phyloP scores from a whole-genome alignment of 2,888 invertebrate genomes.

The Masnerella sp. region DNA sequence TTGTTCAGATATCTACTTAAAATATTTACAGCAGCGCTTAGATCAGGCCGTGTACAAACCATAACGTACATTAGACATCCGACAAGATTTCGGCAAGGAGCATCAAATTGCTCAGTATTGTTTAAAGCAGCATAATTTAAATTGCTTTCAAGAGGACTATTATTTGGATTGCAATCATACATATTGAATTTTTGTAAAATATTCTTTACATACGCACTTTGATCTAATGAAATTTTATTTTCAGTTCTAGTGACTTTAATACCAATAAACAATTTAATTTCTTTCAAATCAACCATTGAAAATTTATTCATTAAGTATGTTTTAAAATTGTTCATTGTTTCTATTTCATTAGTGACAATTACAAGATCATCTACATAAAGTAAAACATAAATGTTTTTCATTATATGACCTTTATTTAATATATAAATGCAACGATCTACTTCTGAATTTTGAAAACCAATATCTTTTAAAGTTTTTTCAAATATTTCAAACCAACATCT shows the following conservation, averaged over 20 bases:
- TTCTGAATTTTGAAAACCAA: slow-evolving; percentile 4
- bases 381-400: slow-evolving; percentile 45
- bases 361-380: slow-evolving; percentile 43
- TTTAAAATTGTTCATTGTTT: slow-evolving; percentile 23
- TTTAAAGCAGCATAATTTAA: slow-evolving; percentile 29
- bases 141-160: slow-evolving; percentile 9
- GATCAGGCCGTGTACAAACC: slow-evolving; percentile 26
- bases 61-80: slow-evolving; percentile 24
- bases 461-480: neutral
- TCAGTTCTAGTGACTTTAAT: slow-evolving; percentile 21
- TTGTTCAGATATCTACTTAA: slow-evolving; percentile 24
- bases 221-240: slow-evolving; percentile 29
- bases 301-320: slow-evolving; percentile 19
- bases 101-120: slow-evolving; percentile 2
- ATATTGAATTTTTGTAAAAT: slow-evolving; percentile 21
- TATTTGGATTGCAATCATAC: slow-evolving; percentile 17
- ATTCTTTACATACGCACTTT: slow-evolving; percentile 7
- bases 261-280: slow-evolving; percentile 12
- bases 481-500: slow-evolving; percentile 14
- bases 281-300: slow-evolving; percentile 13
- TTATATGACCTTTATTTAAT: slow-evolving; percentile 35
- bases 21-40: slow-evolving; percentile 26
- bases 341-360: slow-evolving; percentile 12
- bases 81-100: slow-evolving; percentile 14
- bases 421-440: slow-evolving; percentile 34